These are phyloP conservation scores for Sebastes taczanowskii DNA, from an alignment of 2,797 vertebrate species.

Conservation along the genomic window DNA sequence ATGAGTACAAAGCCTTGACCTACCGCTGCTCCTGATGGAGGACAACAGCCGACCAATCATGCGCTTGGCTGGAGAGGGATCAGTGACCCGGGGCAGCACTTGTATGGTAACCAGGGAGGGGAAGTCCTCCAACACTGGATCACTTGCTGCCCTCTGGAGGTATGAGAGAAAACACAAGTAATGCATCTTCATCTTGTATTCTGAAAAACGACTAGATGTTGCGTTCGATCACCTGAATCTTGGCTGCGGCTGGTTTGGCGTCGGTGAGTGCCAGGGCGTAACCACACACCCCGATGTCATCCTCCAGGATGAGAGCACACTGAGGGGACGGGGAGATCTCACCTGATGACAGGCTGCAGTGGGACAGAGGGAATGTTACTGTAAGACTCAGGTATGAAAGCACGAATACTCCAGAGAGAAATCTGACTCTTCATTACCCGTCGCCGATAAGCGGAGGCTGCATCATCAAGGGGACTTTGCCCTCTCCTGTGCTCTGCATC, in stretches of 20 bases:
- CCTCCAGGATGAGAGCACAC: slow-evolving; percentile 92
- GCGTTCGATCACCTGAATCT: slow-evolving; percentile 83
- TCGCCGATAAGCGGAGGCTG: slow-evolving; percentile 90
- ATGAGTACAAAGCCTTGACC: slow-evolving; percentile 45
- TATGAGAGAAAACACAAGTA: neutral
- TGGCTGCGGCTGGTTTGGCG: slow-evolving; percentile 87
- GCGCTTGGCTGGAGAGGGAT: slow-evolving; percentile 89
- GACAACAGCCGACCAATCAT: slow-evolving; percentile 93
- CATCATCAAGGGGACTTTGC: slow-evolving; percentile 74
- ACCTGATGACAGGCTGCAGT: slow-evolving; percentile 87
- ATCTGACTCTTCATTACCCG: slow-evolving; percentile 78
- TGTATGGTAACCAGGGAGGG: slow-evolving; percentile 92
- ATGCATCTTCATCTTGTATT: neutral
- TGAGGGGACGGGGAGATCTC: slow-evolving; percentile 87
- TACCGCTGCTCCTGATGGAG: slow-evolving; percentile 91
- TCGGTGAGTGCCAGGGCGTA: slow-evolving; percentile 91
- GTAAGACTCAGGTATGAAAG: neutral
- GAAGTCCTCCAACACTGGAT: slow-evolving; percentile 88
- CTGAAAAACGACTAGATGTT: rapidly evolving
- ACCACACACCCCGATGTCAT: slow-evolving; percentile 91
- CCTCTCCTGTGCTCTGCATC: slow-evolving; percentile 86
- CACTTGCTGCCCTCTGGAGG: slow-evolving; percentile 81
- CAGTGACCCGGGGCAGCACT: slow-evolving; percentile 92
- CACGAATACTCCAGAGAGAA: neutral
- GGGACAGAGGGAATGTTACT: neutral